Conservation (phyloP, 30 jellyfish, hydroid and myxozoan genomes). For the Cassiopea andromeda region DNA sequence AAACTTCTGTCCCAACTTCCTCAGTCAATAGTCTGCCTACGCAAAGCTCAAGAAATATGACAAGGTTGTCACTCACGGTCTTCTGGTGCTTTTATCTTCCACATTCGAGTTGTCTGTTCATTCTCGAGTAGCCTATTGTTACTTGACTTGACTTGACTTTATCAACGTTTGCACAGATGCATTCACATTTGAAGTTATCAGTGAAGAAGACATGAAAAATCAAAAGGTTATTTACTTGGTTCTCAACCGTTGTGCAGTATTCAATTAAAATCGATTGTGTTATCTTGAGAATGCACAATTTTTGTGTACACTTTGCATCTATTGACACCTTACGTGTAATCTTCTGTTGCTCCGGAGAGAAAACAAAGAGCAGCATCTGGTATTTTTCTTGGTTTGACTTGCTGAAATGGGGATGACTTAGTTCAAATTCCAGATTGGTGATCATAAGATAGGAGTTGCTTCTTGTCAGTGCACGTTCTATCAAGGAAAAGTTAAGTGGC, state of each 20-base stretch:
- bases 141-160: not conserved
- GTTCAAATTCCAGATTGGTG: too few relatives aligned
- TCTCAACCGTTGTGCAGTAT: not conserved
- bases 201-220: not conserved
- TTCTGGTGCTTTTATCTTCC: too few relatives aligned
- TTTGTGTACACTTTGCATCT: not conserved
- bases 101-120: too few relatives aligned
- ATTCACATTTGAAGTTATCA: not conserved
- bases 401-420: not conserved
- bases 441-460: too few relatives aligned
- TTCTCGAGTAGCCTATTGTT: too few relatives aligned
- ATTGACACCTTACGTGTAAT: not conserved
- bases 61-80: too few relatives aligned
- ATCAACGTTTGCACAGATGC: slow-evolving; percentile 7
- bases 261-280: not conserved
- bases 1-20: too few relatives aligned
- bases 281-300: not conserved
- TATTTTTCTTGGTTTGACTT: not conserved
- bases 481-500: too few relatives aligned
- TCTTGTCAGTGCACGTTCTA: too few relatives aligned
- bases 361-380: not conserved
- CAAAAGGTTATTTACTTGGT: not conserved
- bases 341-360: not conserved
- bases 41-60: too few relatives aligned
- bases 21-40: too few relatives aligned